Evolutionary conservation across 2,797 vertebrate species (phyloP).

Genomic region (Taenioides sp.): DNA sequence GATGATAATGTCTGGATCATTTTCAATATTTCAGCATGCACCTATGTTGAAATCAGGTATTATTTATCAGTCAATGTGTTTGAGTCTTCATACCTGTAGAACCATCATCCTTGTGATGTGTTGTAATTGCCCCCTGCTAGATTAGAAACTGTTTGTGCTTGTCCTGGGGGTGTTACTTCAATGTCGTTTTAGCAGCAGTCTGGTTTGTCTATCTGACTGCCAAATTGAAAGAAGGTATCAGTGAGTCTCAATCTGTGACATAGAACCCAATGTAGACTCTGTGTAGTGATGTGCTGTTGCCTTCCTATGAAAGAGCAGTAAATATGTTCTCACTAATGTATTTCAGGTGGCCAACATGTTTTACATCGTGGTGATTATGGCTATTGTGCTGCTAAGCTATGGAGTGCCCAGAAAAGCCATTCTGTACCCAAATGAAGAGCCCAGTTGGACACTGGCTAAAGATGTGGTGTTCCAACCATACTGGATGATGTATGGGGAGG

Average conservation of each 20-base stretch:
- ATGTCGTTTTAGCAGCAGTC: background rate
- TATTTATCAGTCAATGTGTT: constrained; percentile 16
- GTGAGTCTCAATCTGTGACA: background rate
- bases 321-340: background rate
- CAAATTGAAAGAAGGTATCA: background rate
- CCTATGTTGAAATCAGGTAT: constrained; percentile 42
- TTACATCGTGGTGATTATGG: constrained; percentile 99
- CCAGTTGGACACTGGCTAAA: constrained; percentile 92
- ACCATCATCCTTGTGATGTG: constrained; percentile 1
- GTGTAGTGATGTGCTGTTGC: background rate
- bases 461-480: constrained; percentile 98
- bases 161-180: background rate
- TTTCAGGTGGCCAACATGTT: constrained; percentile 98
- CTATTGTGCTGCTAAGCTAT: constrained; percentile 92
- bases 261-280: background rate
- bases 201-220: background rate
- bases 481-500: constrained; percentile 99
- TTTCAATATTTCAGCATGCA: constrained; percentile 34
- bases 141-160: background rate
- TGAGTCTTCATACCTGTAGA: constrained; percentile 14
- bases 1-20: constrained; percentile 22
- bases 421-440: constrained; percentile 87
- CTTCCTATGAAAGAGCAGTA: background rate
- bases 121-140: background rate
- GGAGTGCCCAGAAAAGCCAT: constrained; percentile 97